Base-by-base conservation (phyloP, 2,797 vertebrate species). In the Chrosomus eos region DNA sequence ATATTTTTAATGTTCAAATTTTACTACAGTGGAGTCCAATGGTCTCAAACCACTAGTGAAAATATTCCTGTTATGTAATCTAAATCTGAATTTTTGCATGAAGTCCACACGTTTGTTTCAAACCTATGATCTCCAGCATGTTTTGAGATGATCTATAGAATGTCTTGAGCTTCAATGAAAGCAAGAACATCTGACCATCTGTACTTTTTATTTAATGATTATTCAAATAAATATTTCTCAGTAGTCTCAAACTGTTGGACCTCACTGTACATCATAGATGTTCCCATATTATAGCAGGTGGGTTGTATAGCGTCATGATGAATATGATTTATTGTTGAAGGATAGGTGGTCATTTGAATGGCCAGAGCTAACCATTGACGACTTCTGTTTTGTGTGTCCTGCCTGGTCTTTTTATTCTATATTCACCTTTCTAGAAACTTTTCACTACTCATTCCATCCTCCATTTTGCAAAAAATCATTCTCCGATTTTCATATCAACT, bases 381-480 rank as follows among this genome's bases (percentile, higher is more conserved):
- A 16, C 70, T 72, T 40, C 26, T 45, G 53, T 70, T 71, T 81
- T 40, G 66, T 70, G 18, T 71, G 23, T 66, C 48, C 13, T 81
- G n/a, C 67, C 26, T 45, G 51, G 19, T 72, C 10, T 33, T 45
- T 45, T 45, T 64, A 26, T 26, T 82, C 31, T 33, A 14, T 21
- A 21, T 48, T 51, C 43, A 28, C 28, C 16, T 64, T 81, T 81
- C 16, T 28, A 60, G 28, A 43, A 72, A 60, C 67, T 31, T 26
- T 14, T 18, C 14, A 31, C 26, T 18, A 64, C 43, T 82, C 55
- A 23, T 82, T 18, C 53, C 33, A 14, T 72, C 8, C 28, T 74
- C 43, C 3, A 53, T 75, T 23, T 51, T 83, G 81, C 81, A 62
- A 73, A 66, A 72, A 75, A 51, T 51, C 55, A 72, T 73, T 82